Base-by-base conservation (phyloP, 64 coral and sea anemone species). In the Stichodactyla mertensii region DNA sequence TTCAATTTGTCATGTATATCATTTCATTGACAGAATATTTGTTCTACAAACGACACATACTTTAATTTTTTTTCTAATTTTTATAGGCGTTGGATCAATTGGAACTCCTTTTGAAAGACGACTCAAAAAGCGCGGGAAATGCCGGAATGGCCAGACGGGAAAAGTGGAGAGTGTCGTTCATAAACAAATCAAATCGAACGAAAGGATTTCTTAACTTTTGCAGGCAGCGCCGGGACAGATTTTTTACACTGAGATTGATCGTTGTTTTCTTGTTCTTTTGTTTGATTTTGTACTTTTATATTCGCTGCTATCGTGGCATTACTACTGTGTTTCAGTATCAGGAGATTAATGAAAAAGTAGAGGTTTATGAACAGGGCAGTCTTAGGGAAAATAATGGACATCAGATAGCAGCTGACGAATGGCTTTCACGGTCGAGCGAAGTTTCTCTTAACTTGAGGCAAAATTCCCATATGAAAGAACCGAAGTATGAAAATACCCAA, bases 1-100 rank as follows among this genome's bases (percentile, higher is more conserved):
- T 1, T 69, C 64, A 69, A 69, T 69, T 69, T 69, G 64, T 69
- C 64, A 69, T 69, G n/a, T 69, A 69, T 69, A 69, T 69, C 64
- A 69, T 20, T 69, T 69, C 64, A 69, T 69, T 4, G 9, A 20
- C 19, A 69, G 26, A 69, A 69, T 69, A 23, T 69, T 69, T 69
- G n/a, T 69, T 69, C 19, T 69, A 20, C n/a, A 5, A 69, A n/a
- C 26, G n/a, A 6, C n/a, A 7, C n/a, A 23, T 24, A 58, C 8
- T 15, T 58, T 5, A 24, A 69, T 22, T 69, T 69, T 69, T 22
- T 7, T 23, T 2, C n/a, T 69, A n/a, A n/a, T n/a, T 69, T 23
- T 20, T 69, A 69, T 6, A 69, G 64, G 64, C n/a, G n/a, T 22
- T 69, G 19, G 20, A 69, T 69, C 64, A 69, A 61, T 16, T 61